These are phyloP conservation scores for Dreissena polymorpha DNA, from an alignment of 1,140 invertebrate genomes.

Conservation along the genomic window DNA sequence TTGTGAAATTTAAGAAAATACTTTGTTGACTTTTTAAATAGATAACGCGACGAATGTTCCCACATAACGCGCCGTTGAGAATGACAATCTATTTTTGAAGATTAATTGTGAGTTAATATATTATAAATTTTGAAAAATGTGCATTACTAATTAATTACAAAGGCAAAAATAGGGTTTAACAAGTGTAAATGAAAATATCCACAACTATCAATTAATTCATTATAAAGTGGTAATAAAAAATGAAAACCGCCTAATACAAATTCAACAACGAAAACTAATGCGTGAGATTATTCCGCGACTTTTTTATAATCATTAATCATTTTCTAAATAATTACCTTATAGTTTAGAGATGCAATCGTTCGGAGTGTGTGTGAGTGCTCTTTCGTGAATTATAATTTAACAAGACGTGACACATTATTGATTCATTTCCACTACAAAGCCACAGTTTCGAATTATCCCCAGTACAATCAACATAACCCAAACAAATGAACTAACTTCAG, in stretches of 20 bases:
- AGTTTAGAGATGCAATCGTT: constrained; percentile 38
- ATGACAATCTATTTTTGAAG: background rate
- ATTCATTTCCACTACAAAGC: no score
- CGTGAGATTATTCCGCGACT: no score
- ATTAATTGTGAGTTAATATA: constrained; percentile 1
- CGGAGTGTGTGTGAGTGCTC: constrained; percentile 8
- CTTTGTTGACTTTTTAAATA: constrained; percentile 26
- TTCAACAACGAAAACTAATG: no score
- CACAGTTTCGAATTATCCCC: no score
- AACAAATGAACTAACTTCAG: constrained; percentile 44
- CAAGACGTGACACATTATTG: constrained; percentile 21
- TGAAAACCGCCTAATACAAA: no score
- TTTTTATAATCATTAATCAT: constrained; percentile 22
- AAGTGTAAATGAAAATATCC: background rate
- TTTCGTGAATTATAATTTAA: constrained; percentile 29
- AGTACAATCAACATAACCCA: background rate
- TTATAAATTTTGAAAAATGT: background rate
- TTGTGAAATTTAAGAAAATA: constrained; percentile 43
- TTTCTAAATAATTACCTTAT: constrained; percentile 37
- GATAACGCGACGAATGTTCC: background rate
- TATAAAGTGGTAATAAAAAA: no score
- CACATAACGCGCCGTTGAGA: background rate
- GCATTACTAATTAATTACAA: background rate
- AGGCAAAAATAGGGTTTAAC: background rate
- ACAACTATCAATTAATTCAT: no score